Percentiles rank a stretch among this genome's conserved stretches.
Evolutionary conservation across 2,113 vertebrate species (phyloP).

Genomic region (Sula dactylatra): DNA sequence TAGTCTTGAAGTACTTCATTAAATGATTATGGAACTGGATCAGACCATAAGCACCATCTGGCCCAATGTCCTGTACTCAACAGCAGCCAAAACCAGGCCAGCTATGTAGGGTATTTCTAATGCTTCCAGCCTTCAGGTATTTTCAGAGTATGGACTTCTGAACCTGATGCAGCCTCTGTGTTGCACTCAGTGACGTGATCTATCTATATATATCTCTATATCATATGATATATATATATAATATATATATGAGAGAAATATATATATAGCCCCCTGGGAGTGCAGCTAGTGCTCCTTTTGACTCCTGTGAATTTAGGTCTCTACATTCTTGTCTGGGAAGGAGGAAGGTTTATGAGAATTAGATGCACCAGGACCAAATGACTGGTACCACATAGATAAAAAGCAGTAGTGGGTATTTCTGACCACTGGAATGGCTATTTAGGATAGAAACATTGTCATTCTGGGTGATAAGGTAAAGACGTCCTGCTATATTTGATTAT

Average conservation of each 20-base stretch:
- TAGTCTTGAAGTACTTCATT: not conserved
- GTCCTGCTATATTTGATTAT: not conserved
- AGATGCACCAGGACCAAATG: not conserved
- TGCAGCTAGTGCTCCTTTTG: not conserved
- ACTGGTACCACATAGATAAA: not conserved
- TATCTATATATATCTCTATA: too few relatives aligned
- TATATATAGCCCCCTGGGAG: not conserved
- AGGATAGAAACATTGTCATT: not conserved
- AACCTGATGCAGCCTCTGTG: not conserved
- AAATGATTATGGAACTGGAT: not conserved
- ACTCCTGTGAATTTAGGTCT: not conserved
- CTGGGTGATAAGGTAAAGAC: not conserved
- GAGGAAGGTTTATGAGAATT: not conserved
- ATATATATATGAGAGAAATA: too few relatives aligned
- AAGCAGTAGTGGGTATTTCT: not conserved
- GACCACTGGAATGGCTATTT: not conserved
- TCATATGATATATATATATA: too few relatives aligned
- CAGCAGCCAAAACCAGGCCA: not conserved
- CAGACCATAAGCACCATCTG: not conserved
- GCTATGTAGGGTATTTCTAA: rapidly evolving
- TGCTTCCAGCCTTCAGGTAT: not conserved
- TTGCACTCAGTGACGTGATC: not conserved
- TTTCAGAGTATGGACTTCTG: not conserved
- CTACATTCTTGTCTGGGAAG: not conserved
- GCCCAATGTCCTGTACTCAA: not conserved